These are phyloP conservation scores for Psittacula cyanocephala DNA, from an alignment of 2,113 vertebrate species.

Conservation along the genomic window DNA sequence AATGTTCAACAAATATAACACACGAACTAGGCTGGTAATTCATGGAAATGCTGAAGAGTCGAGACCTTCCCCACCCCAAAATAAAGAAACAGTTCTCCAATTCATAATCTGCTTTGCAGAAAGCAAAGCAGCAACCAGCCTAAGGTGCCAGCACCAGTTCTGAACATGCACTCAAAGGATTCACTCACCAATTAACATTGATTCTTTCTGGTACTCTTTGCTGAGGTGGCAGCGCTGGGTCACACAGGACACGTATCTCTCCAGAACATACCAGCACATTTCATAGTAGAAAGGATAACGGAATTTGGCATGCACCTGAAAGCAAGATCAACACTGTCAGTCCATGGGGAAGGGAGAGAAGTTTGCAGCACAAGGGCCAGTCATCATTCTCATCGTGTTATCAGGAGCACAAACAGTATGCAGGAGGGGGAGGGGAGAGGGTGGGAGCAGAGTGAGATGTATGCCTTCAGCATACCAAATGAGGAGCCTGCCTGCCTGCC, in stretches of 20 bases:
- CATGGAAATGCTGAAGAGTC: neutral
- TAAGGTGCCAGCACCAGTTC: neutral
- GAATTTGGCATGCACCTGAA: slow-evolving; percentile 94
- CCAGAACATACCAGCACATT: slow-evolving; percentile 98
- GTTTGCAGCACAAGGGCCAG: slow-evolving; percentile 20
- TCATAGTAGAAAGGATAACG: slow-evolving; percentile 98
- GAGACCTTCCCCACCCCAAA: neutral
- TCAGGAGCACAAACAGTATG: slow-evolving; percentile 57
- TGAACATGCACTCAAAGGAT: neutral
- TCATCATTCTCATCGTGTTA: slow-evolving; percentile 51
- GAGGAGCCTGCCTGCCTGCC: slow-evolving; percentile 51
- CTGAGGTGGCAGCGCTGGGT: slow-evolving; percentile 90
- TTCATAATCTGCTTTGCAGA: neutral
- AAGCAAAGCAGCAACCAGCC: slow-evolving; percentile 23
- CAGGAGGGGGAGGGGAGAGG: slow-evolving; percentile 41
- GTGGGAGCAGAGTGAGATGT: slow-evolving; percentile 27
- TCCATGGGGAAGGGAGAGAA: neutral
- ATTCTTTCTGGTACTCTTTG: slow-evolving; percentile 84
- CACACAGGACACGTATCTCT: slow-evolving; percentile 92
- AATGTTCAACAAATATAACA: neutral
- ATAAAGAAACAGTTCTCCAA: neutral
- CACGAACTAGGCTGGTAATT: rapidly evolving
- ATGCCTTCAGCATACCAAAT: slow-evolving; percentile 70
- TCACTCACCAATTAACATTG: slow-evolving; percentile 84
- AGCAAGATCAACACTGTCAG: slow-evolving; percentile 44